These are phyloP conservation scores for Orthosia incerta DNA, from an alignment of 2,888 invertebrate genomes.

Conservation along the genomic window DNA sequence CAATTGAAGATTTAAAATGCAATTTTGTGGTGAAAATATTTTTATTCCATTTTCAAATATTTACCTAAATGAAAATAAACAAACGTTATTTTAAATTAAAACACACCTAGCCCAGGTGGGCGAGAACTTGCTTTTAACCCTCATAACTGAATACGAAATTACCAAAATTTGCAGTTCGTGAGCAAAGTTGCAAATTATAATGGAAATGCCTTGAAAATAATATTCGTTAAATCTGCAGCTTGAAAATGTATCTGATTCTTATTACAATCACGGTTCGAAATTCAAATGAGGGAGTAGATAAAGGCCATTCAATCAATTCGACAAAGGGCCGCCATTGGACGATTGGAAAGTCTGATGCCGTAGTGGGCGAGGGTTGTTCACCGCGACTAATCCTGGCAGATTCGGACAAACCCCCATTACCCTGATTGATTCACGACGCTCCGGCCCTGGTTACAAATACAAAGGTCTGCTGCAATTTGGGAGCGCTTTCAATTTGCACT, in stretches of 20 bases:
- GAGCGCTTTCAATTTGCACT: slow-evolving; percentile 88
- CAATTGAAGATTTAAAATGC: slow-evolving; percentile 36
- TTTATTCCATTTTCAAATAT: slow-evolving; percentile 6
- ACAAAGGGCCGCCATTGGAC: slow-evolving; percentile 75
- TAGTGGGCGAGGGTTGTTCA: slow-evolving; percentile 73
- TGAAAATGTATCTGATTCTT: slow-evolving; percentile 47
- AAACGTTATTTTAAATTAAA: slow-evolving; percentile 34
- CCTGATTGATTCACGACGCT: slow-evolving; percentile 87
- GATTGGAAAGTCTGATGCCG: slow-evolving; percentile 77
- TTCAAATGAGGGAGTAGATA: slow-evolving; percentile 63
- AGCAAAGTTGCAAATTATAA: slow-evolving; percentile 53
- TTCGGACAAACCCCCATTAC: slow-evolving; percentile 87
- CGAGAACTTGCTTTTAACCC: slow-evolving; percentile 45
- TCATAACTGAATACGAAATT: slow-evolving; percentile 59
- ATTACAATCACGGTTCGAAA: slow-evolving; percentile 52
- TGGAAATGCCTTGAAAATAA: slow-evolving; percentile 42
- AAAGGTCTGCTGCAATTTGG: slow-evolving; percentile 87
- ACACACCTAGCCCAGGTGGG: slow-evolving; percentile 30
- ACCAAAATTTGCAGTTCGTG: slow-evolving; percentile 51
- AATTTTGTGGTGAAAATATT: slow-evolving; percentile 1
- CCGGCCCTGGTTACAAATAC: slow-evolving; percentile 85
- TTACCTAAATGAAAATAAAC: slow-evolving; percentile 8
- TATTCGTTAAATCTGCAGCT: slow-evolving; percentile 27
- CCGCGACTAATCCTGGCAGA: slow-evolving; percentile 85
- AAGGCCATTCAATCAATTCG: slow-evolving; percentile 77